These are phyloP conservation scores for Triops longicaudatus DNA, from an alignment of 1,140 invertebrate species.

Conservation along the genomic window DNA sequence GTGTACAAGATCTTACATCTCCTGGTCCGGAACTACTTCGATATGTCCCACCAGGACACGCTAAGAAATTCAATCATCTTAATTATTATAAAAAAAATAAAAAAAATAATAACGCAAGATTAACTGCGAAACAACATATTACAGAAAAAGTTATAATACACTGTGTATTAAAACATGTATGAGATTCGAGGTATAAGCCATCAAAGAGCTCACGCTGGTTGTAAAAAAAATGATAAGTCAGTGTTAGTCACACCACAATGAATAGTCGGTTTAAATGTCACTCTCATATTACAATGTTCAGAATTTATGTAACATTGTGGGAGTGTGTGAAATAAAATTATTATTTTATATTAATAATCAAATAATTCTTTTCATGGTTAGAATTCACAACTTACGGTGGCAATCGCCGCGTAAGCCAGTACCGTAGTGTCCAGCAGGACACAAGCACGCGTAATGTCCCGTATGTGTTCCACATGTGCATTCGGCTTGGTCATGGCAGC, in stretches of 20 bases:
- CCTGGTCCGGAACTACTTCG: conserved; percentile 42
- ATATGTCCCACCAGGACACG: conserved; percentile 45
- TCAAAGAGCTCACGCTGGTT: too few relatives aligned
- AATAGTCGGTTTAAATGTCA: too few relatives aligned
- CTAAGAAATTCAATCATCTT: conserved; percentile 32
- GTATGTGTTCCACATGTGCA: conserved; percentile 59
- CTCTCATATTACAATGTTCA: too few relatives aligned
- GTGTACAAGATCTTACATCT: conserved; percentile 47
- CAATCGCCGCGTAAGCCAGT: conserved; percentile 53
- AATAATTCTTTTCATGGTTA: conserved; percentile 13
- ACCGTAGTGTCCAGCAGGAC: conserved; percentile 55
- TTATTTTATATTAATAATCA: too few relatives aligned
- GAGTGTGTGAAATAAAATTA: too few relatives aligned
- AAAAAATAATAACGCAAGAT: background rate
- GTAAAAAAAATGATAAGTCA: background rate
- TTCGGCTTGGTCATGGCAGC: conserved; percentile 51
- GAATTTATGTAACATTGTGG: background rate
- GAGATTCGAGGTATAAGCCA: too few relatives aligned
- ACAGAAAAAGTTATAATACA: background rate
- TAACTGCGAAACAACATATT: too few relatives aligned
- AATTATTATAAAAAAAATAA: background rate
- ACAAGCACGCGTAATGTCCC: conserved; percentile 59
- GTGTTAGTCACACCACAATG: background rate
- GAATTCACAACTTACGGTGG: conserved; percentile 46
- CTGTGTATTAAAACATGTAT: too few relatives aligned